These are phyloP conservation scores for Trichogramma pretiosum DNA, from an alignment of 1,140 invertebrate genomes.

Conservation along the genomic window DNA sequence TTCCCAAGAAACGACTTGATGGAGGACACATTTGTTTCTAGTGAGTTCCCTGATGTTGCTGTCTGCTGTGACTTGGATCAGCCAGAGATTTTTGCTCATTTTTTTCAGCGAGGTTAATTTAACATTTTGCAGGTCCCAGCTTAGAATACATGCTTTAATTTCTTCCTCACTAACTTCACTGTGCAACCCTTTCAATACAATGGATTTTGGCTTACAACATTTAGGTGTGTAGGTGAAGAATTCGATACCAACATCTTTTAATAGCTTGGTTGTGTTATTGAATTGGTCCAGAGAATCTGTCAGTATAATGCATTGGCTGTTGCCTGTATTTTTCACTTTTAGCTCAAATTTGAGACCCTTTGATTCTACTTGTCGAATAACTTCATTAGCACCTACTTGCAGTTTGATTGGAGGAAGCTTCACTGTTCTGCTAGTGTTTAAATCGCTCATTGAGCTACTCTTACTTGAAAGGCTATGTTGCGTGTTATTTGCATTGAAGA, in stretches of 20 bases:
- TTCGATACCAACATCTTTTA: neutral
- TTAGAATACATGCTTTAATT: neutral
- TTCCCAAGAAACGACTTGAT: slow-evolving; percentile 19
- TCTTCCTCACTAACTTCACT: neutral
- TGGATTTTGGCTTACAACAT: neutral
- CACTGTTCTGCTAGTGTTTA: too few relatives aligned
- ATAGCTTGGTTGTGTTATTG: too few relatives aligned
- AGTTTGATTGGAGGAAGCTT: too few relatives aligned
- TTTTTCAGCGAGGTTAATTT: neutral
- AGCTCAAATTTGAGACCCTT: too few relatives aligned
- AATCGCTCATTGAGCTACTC: too few relatives aligned
- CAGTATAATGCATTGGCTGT: too few relatives aligned
- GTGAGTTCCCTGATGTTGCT: slow-evolving; percentile 13
- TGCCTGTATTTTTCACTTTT: too few relatives aligned
- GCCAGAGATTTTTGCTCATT: neutral
- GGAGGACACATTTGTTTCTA: slow-evolving; percentile 11
- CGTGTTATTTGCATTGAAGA: too few relatives aligned
- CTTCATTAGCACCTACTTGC: too few relatives aligned
- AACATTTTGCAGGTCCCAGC: neutral
- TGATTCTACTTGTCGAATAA: too few relatives aligned
- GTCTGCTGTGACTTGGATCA: slow-evolving; percentile 13
- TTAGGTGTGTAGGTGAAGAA: neutral
- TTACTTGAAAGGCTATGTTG: too few relatives aligned
- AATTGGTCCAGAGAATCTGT: too few relatives aligned
- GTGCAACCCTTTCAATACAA: neutral